A percentile compares a stretch with the other conserved stretches of the same genome.
Evolutionary conservation across 2,888 invertebrate genomes (phyloP).

Genomic region (Epsilonema sp.): DNA sequence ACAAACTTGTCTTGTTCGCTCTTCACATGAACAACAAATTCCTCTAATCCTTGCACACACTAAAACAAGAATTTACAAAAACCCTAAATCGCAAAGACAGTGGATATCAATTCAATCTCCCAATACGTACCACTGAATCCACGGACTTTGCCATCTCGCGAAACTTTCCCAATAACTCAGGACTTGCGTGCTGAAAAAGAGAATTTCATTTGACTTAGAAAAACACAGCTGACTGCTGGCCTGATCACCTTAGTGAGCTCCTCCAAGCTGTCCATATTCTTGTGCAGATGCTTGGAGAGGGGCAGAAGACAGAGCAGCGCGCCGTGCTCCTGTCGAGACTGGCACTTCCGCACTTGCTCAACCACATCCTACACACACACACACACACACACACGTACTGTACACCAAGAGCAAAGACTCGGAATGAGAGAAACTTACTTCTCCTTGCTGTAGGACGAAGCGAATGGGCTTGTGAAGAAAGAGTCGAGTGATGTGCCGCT

Average conservation of each 20-base stretch:
- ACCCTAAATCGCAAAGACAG: neutral
- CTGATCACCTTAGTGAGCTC: neutral
- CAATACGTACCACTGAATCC: neutral
- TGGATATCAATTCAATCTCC: too few relatives aligned
- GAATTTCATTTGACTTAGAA: neutral
- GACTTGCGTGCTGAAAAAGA: neutral
- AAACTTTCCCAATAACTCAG: neutral
- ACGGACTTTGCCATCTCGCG: neutral
- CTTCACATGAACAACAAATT: conserved; percentile 72
- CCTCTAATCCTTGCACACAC: conserved; percentile 73
- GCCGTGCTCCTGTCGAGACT: neutral
- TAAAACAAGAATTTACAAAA: conserved; percentile 29
- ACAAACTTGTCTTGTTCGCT: conserved; percentile 45
- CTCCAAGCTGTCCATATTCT: neutral
- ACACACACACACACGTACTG: too few relatives aligned
- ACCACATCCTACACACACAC: neutral
- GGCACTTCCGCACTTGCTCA: neutral
- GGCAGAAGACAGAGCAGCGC: conserved; percentile 5
- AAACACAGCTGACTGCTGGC: neutral
- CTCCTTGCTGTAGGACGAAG: too few relatives aligned
- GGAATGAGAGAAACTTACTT: too few relatives aligned
- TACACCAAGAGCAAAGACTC: too few relatives aligned
- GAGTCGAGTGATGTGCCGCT: too few relatives aligned
- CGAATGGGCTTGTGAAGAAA: too few relatives aligned
- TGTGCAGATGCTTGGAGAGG: conserved; percentile 5